A percentile compares a stretch with the other conserved stretches of the same genome.
These are phyloP conservation scores for Xestia c-nigrum DNA, from an alignment of 2,888 invertebrate genomes.

Conservation along the genomic window DNA sequence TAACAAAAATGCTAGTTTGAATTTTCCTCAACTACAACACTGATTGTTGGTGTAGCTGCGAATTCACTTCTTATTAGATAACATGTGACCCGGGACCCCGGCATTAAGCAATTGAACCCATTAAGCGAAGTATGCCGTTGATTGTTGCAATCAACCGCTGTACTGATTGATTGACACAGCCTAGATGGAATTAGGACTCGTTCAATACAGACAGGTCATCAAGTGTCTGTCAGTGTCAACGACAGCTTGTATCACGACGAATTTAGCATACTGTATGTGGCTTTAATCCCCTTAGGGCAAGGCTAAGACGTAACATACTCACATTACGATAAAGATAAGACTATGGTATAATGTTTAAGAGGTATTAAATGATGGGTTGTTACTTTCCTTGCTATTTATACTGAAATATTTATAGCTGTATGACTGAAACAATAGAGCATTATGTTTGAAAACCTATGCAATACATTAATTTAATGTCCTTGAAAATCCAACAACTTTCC, in stretches of 20 bases:
- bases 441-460: not conserved
- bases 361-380: not conserved
- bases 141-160: conserved; percentile 72
- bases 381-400: not conserved
- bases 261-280: not conserved
- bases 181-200: conserved; percentile 56
- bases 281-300: not conserved
- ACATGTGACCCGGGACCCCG: conserved; percentile 80
- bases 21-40: conserved; percentile 40
- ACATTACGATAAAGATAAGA: not conserved
- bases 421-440: not conserved
- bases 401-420: not conserved
- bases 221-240: conserved; percentile 34
- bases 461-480: not conserved
- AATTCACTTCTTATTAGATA: conserved; percentile 81
- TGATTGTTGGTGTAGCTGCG: conserved; percentile 63
- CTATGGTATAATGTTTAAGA: conserved; percentile 6
- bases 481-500: not conserved
- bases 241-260: conserved; percentile 5
- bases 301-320: not conserved
- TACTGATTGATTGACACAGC: conserved; percentile 64
- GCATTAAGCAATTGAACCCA: conserved; percentile 85
- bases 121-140: conserved; percentile 69
- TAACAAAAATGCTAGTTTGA: not conserved
- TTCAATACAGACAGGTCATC: conserved; percentile 37